These are phyloP conservation scores for Drosophila colorata DNA, from an alignment of 2,888 invertebrate species.

Conservation along the genomic window DNA sequence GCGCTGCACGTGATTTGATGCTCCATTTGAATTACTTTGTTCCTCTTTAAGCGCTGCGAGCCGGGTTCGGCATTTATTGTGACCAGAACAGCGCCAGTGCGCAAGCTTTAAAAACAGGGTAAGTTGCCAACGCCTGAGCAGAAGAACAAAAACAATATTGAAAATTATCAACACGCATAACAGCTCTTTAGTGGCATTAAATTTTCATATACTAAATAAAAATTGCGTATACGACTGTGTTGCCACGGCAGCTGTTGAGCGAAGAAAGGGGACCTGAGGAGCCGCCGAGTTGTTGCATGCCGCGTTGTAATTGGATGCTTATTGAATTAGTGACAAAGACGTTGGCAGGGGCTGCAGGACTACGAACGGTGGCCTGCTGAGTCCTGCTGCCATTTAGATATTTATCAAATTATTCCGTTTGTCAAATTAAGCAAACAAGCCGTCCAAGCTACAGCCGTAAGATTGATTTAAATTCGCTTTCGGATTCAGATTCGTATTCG, in stretches of 20 bases:
- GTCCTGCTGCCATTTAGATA: conserved; percentile 70
- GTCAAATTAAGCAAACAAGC: conserved; percentile 81
- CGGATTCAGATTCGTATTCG: background rate
- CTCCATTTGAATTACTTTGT: background rate
- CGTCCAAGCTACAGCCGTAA: conserved; percentile 37
- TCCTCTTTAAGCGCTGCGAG: background rate
- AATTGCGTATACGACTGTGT: conserved; percentile 52
- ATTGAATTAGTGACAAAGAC: conserved; percentile 76
- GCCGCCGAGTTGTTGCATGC: conserved; percentile 37
- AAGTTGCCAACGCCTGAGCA: conserved; percentile 25
- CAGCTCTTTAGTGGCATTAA: conserved; percentile 60
- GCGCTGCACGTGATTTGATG: conserved; percentile 31
- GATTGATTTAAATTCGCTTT: conserved; percentile 70
- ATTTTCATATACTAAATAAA: conserved; percentile 66
- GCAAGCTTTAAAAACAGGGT: conserved; percentile 22
- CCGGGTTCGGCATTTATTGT: conserved; percentile 14
- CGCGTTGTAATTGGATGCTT: conserved; percentile 78
- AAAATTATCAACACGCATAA: conserved; percentile 50
- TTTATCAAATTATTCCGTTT: conserved; percentile 81
- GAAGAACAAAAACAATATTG: conserved; percentile 47
- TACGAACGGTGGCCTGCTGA: conserved; percentile 48
- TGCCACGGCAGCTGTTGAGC: conserved; percentile 10
- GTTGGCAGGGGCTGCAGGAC: conserved; percentile 1
- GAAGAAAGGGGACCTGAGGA: background rate
- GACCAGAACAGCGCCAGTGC: background rate